A percentile compares a stretch with the other conserved stretches of the same genome.
phyloP scores from a whole-genome alignment of 1,140 invertebrate genomes.

The Mercenaria mercenaria region DNA sequence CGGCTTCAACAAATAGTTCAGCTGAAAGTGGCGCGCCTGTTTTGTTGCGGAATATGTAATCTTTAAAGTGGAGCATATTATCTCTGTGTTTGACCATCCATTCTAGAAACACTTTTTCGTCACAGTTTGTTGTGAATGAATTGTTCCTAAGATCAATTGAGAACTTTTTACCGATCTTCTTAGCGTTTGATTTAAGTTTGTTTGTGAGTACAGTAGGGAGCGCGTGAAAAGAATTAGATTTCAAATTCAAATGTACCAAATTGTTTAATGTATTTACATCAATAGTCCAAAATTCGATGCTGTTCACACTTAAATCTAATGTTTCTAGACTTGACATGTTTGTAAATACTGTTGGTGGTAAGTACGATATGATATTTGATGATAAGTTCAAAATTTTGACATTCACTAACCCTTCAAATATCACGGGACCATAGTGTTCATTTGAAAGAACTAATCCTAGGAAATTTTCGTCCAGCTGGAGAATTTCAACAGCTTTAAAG shows the following conservation, averaged over 20 bases:
- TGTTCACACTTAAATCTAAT: too few relatives aligned
- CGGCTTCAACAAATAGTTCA: neutral
- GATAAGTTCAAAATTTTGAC: too few relatives aligned
- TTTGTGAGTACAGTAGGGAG: neutral
- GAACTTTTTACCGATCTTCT: neutral
- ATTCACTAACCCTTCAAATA: too few relatives aligned
- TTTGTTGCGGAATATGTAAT: neutral
- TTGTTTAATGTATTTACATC: too few relatives aligned
- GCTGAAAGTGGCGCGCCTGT: neutral
- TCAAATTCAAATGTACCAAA: too few relatives aligned
- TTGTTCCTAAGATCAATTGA: conserved; percentile 48
- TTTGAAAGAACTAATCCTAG: neutral
- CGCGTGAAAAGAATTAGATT: too few relatives aligned
- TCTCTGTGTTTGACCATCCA: conserved; percentile 18
- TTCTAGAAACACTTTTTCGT: conserved; percentile 6
- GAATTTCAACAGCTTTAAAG: neutral
- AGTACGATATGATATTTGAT: too few relatives aligned
- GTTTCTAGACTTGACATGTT: neutral
- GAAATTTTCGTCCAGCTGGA: conserved; percentile 34
- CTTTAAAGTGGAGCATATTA: neutral
- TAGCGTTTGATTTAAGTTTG: neutral
- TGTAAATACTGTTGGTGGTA: too few relatives aligned
- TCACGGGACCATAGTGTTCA: too few relatives aligned
- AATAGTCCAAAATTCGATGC: too few relatives aligned
- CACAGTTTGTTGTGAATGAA: conserved; percentile 39